Evolutionary conservation across 2,797 vertebrate species (phyloP), one percentile per base, ranked within the genome.

Genomic region (Poecilia gillii): DNA sequence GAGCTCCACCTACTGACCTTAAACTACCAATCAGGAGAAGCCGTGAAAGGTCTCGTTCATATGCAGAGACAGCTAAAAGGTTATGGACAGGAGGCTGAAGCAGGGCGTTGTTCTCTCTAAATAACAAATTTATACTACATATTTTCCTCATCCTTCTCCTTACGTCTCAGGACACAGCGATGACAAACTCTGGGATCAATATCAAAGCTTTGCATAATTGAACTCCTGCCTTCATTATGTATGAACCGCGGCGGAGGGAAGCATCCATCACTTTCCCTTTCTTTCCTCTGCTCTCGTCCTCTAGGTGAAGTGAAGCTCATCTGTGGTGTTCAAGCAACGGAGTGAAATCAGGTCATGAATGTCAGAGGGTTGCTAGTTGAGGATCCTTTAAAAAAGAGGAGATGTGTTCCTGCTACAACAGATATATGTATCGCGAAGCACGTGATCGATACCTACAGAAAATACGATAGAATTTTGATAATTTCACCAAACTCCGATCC

Each of bases 181-280:
- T 88, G 87, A 91, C 84, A 85, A 83, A 81, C 77, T 77, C 78
- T 76, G 73, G 85, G 88, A 94, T 94, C 93, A 90, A 93, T 95
- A 94, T 92, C 91, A 90, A 84, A 85, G 85, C 85, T 88, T 86
- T 95, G 87, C 91, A 95, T 95, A 92, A 95, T 95, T 95, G 83
- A 96, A 49, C 78, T 90, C 85, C 80, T 73, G 84, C 80, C 73
- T 95, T 85, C 93, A 94, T 95, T 94, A 94, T 94, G 86, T 77
- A 94, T 93, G 81, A 89, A 80, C 73, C 85, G 76, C 85, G 89
- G 83, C 85, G 76, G 79, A 85, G 73, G 55, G 82, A 70, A 53
- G 71, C 43, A 78, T 81, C 72, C 25, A 59, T 46, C 76, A 51
- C 36, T 31, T 64, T 59, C 31, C 33, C 74, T 39, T 66, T 28